phyloP scores from a whole-genome alignment of 2,113 vertebrate genomes.

The Vombatus ursinus region DNA sequence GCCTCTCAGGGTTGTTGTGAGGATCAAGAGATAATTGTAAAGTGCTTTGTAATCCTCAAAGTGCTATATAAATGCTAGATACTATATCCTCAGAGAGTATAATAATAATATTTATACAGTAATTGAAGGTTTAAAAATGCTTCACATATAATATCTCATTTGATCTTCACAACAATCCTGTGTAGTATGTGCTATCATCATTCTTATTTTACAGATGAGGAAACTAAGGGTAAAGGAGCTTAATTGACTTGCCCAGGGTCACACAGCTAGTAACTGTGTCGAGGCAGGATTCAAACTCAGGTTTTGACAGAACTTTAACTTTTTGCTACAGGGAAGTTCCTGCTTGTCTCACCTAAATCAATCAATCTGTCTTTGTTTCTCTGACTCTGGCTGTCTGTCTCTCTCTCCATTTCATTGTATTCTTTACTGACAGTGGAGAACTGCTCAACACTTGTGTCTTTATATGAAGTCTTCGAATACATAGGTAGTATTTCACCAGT shows the following conservation, averaged over 20 bases:
- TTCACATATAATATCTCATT: neutral
- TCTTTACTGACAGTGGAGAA: constrained; percentile 19
- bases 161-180: neutral
- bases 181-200: neutral
- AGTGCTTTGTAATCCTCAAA: neutral
- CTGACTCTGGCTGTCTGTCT: neutral
- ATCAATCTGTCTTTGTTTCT: neutral
- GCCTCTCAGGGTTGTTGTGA: neutral
- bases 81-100: neutral
- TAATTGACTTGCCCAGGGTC: neutral
- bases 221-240: neutral
- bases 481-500: neutral
- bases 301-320: neutral
- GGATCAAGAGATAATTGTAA: neutral
- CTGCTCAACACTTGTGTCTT: constrained; percentile 30
- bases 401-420: neutral
- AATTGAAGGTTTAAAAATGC: neutral
- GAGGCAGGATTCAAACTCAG: neutral
- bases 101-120: neutral
- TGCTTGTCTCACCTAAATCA: neutral
- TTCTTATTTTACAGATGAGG: neutral
- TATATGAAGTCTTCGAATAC: constrained; percentile 53
- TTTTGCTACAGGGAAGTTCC: no score
- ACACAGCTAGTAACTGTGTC: neutral
- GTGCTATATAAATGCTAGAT: neutral